A percentile compares a stretch with the other conserved stretches of the same genome.
These are phyloP conservation scores for Orchesellides sinensis DNA, from an alignment of 2,888 invertebrate genomes.

Conservation along the genomic window DNA sequence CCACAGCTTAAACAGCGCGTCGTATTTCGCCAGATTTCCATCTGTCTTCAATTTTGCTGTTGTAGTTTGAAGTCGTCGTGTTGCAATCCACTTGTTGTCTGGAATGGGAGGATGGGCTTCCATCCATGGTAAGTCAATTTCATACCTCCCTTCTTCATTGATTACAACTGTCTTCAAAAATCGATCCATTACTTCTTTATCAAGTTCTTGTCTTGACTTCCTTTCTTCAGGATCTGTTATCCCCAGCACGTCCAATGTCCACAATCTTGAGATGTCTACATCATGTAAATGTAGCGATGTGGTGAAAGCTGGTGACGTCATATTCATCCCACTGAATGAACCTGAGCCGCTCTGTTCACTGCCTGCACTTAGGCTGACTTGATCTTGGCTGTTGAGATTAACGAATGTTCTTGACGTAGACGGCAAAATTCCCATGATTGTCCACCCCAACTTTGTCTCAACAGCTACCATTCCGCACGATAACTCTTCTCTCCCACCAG, in stretches of 20 bases:
- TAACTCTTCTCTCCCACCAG: background rate
- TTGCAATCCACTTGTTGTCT: constrained; percentile 14
- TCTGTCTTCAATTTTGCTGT: constrained; percentile 9
- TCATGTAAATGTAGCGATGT: background rate
- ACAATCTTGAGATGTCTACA: constrained; percentile 63
- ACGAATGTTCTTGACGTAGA: too few relatives aligned
- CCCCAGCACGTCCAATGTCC: constrained; percentile 68
- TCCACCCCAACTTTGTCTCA: constrained; percentile 51
- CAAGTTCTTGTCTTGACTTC: constrained; percentile 46
- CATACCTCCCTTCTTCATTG: constrained; percentile 75
- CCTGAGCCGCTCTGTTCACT: too few relatives aligned
- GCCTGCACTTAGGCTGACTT: too few relatives aligned
- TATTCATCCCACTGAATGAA: too few relatives aligned
- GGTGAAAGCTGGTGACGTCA: too few relatives aligned
- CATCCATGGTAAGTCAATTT: constrained; percentile 76
- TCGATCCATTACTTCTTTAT: constrained; percentile 11
- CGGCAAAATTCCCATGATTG: constrained; percentile 49
- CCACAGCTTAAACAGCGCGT: background rate
- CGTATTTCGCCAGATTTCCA: background rate
- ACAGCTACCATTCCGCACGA: constrained; percentile 20
- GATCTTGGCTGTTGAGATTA: too few relatives aligned
- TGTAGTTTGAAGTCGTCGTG: constrained; percentile 19
- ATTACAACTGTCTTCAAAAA: constrained; percentile 73
- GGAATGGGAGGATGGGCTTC: constrained; percentile 75
- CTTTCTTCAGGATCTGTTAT: constrained; percentile 59